A percentile compares a stretch with the other conserved stretches of the same genome.
phyloP scores from a whole-genome alignment of 2,888 invertebrate species.

The Patella caerulea region DNA sequence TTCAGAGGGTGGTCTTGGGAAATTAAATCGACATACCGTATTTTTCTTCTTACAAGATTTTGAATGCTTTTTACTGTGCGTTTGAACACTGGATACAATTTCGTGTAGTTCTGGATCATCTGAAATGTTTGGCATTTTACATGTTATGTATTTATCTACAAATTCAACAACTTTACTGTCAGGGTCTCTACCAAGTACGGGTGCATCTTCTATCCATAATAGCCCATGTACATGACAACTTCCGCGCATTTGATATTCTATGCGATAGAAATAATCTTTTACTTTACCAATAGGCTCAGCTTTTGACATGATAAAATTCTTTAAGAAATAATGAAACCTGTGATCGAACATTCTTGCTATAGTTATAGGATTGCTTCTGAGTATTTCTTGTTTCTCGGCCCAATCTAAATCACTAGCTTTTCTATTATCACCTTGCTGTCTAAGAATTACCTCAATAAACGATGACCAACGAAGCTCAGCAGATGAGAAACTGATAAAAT shows the following conservation, averaged over 20 bases:
- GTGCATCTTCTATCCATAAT: constrained; percentile 41
- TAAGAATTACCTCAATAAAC: constrained; percentile 15
- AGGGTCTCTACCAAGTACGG: constrained; percentile 31
- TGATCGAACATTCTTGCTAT: constrained; percentile 47
- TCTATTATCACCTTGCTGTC: constrained; percentile 17
- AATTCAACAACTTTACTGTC: constrained; percentile 33
- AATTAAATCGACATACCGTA: constrained; percentile 31
- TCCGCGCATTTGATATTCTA: constrained; percentile 47
- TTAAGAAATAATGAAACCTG: constrained; percentile 37
- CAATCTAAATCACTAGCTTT: constrained; percentile 20
- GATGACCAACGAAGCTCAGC: constrained; percentile 35
- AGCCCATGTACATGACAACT: constrained; percentile 45
- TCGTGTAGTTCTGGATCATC: constrained; percentile 23
- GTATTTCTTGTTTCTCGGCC: constrained; percentile 16
- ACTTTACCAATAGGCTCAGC: constrained; percentile 40
- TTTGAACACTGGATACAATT: constrained; percentile 23
- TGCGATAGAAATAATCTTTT: constrained; percentile 41
- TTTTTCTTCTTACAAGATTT: constrained; percentile 32
- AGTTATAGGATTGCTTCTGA: constrained; percentile 43
- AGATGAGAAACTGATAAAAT: constrained; percentile 35
- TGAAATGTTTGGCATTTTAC: constrained; percentile 28
- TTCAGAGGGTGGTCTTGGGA: constrained; percentile 14
- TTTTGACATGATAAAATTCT: constrained; percentile 17
- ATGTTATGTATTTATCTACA: constrained; percentile 33
- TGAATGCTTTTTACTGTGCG: constrained; percentile 29